Conservation (phyloP, 2,113 vertebrate species). For the Plotosus lineatus region DNA sequence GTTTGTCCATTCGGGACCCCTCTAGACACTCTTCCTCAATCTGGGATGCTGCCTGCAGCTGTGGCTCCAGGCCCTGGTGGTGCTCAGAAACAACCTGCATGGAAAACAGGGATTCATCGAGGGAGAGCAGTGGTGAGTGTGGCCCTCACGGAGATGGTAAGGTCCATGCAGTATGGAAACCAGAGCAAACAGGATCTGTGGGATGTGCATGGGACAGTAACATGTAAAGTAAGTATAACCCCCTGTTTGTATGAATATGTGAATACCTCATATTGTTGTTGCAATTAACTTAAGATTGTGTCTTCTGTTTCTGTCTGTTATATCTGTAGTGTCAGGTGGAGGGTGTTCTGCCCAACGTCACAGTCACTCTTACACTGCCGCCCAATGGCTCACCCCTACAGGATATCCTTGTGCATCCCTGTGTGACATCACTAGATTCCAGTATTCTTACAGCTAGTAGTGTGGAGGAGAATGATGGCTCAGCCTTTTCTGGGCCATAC, state of each 20-base stretch:
- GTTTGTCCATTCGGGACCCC: conserved; percentile 87
- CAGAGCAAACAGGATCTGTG: conserved; percentile 80
- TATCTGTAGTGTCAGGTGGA: conserved; percentile 86
- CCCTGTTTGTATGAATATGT: conserved; percentile 11
- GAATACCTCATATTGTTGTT: background rate
- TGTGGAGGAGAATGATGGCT: conserved; percentile 77
- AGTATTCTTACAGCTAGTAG: conserved; percentile 85
- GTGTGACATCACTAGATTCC: conserved; percentile 86
- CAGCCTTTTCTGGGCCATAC: conserved; percentile 87
- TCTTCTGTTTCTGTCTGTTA: conserved; percentile 9
- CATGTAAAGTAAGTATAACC: conserved; percentile 83
- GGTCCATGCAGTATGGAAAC: conserved; percentile 88
- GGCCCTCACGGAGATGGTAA: conserved; percentile 83
- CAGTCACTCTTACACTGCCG: conserved; percentile 83
- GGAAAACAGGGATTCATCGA: conserved; percentile 82
- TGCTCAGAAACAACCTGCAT: conserved; percentile 83
- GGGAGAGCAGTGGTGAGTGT: conserved; percentile 86
- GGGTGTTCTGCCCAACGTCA: conserved; percentile 85
- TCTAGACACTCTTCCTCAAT: conserved; percentile 77
- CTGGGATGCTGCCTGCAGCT: conserved; percentile 52
- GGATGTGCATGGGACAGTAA: conserved; percentile 88
- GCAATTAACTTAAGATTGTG: conserved; percentile 5
- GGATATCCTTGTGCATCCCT: conserved; percentile 88
- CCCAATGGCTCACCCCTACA: conserved; percentile 89
- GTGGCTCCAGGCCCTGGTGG: conserved; percentile 61